Base-by-base conservation (phyloP, 2,888 invertebrate species). In the Pachycephus smyrnensis region DNA sequence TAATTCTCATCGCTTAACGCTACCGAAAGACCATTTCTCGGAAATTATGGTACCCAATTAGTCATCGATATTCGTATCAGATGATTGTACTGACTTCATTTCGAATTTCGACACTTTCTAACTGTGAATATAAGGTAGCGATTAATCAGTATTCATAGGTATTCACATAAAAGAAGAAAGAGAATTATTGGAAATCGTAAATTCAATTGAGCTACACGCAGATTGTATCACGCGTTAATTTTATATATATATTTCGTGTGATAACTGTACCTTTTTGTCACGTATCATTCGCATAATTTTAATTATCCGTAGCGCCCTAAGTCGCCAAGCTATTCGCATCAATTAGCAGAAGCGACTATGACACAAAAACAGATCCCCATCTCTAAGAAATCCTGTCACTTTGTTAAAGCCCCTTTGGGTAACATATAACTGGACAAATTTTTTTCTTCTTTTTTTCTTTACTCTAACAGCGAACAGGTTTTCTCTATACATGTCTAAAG, bases 251-350 rank as follows among this genome's bases (percentile, higher is more conserved):
- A 87, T 87, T 87, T 90, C 88, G 88, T 88, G 86, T 87, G 87
- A 87, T 86, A 86, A 87, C 86, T 84, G 31, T 36, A 23, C 32
- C 80, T 82, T 82, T 75, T 82, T 75, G 80, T 79, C 80, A 75
- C 87, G 84, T n/a, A n/a, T n/a, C 86, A 84, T 83, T 88, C 88
- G 88, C 89, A 89, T 90, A 90, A 90, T 90, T 90, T 87, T 88
- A 90, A 90, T 90, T 90, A 90, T 89, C 87, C 82, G 86, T 88
- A 85, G 36, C 68, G 73, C 36, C 68, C 75, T 40, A 30, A 23
- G 37, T 69, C 77, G 37, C 69, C 78, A 73, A 78, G 75, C 76
- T 77, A 82, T 83, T 84, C 84, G 88, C 88, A 90, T 90, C 88
- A 89, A 89, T 90, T 90, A 90, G 87, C 88, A 85, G 86, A 85